Conservation (phyloP, 2,113 vertebrate genomes). For the Acrocephalus arundinaceus region DNA sequence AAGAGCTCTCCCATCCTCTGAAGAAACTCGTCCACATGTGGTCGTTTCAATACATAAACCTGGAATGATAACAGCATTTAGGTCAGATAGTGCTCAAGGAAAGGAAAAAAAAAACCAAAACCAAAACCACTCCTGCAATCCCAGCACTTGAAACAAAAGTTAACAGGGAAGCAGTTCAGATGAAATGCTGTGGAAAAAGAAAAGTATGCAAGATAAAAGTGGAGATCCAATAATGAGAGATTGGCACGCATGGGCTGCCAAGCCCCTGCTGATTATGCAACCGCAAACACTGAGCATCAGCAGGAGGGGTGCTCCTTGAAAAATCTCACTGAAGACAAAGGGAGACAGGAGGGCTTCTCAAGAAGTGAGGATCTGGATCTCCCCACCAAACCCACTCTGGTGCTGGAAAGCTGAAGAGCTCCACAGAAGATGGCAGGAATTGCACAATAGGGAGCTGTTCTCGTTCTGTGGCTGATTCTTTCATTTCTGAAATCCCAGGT, state of each 20-base stretch:
- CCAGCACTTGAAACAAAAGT: not conserved
- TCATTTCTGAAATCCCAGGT: not conserved
- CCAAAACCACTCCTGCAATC: not conserved
- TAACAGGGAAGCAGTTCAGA: not conserved
- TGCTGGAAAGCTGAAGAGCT: not conserved
- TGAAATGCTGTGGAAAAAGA: not conserved
- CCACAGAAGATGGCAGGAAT: not conserved
- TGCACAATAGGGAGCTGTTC: not conserved
- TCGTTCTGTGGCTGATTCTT: not conserved
- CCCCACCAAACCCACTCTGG: not conserved
- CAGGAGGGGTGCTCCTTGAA: not conserved
- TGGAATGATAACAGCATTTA: slow-evolving; percentile 42
- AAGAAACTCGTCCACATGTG: slow-evolving; percentile 95
- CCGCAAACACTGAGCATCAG: not conserved
- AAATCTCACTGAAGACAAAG: not conserved
- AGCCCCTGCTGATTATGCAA: not conserved
- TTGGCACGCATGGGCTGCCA: not conserved
- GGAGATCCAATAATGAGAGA: not conserved
- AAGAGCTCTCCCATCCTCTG: slow-evolving; percentile 97
- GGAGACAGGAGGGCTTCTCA: not conserved
- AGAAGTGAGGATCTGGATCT: not conserved
- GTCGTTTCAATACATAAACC: slow-evolving; percentile 96
- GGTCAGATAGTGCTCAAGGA: not conserved
- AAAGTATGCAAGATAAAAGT: not conserved
- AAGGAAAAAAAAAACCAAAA: not conserved